A percentile compares a stretch with the other conserved stretches of the same genome.
phyloP scores from a whole-genome alignment of 2,888 invertebrate species.

The Pardosa pseudoannulata region DNA sequence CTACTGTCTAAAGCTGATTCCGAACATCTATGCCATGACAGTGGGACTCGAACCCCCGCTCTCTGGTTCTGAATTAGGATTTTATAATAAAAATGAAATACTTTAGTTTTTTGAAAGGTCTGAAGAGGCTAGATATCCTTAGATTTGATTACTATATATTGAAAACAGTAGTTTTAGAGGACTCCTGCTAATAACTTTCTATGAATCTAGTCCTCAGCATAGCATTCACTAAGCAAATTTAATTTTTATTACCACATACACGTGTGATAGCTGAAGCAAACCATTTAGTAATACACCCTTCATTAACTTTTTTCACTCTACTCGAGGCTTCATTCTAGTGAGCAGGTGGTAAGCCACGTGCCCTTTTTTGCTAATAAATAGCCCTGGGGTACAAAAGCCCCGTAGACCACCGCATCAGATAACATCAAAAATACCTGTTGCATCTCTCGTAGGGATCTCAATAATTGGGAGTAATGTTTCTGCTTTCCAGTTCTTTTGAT shows the following conservation, averaged over 20 bases:
- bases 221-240: too few relatives aligned
- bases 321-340: not conserved
- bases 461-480: conserved; percentile 54
- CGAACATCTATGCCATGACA: too few relatives aligned
- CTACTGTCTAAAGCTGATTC: too few relatives aligned
- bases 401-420: not conserved
- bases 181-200: too few relatives aligned
- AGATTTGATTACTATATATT: too few relatives aligned
- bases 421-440: conserved; percentile 52
- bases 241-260: not conserved
- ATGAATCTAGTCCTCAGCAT: too few relatives aligned
- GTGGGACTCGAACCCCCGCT: too few relatives aligned
- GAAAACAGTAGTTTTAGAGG: too few relatives aligned
- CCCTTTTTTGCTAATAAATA: not conserved
- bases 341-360: conserved; percentile 11
- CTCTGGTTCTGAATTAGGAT: too few relatives aligned
- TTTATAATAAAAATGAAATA: too few relatives aligned
- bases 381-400: conserved; percentile 8
- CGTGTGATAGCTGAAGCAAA: not conserved
- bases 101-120: too few relatives aligned
- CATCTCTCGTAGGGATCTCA: conserved; percentile 7
- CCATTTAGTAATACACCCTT: not conserved
- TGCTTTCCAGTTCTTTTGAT: conserved; percentile 53
- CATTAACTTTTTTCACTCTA: conserved; percentile 12
- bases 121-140: too few relatives aligned